These are phyloP conservation scores for Microtus pennsylvanicus DNA, from an alignment of 2,113 vertebrate genomes.

Conservation along the genomic window DNA sequence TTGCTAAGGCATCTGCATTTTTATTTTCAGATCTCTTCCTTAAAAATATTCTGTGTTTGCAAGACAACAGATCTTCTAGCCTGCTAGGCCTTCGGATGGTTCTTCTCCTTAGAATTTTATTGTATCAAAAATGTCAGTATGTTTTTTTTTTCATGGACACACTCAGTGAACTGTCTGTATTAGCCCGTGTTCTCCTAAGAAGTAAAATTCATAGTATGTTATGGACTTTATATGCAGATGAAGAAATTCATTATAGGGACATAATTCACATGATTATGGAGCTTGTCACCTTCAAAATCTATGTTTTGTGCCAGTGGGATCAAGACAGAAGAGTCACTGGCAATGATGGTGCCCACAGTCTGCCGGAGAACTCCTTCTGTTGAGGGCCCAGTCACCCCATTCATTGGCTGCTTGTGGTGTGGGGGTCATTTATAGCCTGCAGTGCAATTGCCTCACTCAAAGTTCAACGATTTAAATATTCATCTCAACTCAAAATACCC, in stretches of 20 bases:
- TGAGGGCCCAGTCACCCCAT: not conserved
- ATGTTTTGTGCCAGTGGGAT: not conserved
- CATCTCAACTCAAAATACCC: not conserved
- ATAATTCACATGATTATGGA: not conserved
- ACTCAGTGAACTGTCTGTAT: not conserved
- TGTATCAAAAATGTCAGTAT: not conserved
- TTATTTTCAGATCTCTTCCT: not conserved
- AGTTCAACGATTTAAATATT: not conserved
- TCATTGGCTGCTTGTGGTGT: not conserved
- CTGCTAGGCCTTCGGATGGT: not conserved
- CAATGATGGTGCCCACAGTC: not conserved
- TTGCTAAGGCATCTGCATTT: not conserved
- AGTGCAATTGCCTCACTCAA: not conserved
- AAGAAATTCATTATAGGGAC: not conserved
- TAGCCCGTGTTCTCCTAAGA: not conserved
- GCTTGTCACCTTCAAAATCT: not conserved
- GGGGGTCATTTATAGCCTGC: not conserved
- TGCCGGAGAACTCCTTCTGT: not conserved
- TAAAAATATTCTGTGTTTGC: not conserved
- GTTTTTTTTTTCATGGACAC: not conserved
- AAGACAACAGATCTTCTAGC: not conserved
- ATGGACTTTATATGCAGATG: not conserved
- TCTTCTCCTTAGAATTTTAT: not conserved
- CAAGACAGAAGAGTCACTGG: not conserved
- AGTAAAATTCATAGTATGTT: not conserved